Percentiles rank a stretch among this genome's conserved stretches.
Conservation (phyloP, 2,113 vertebrate species). For the Channa maculata region DNA sequence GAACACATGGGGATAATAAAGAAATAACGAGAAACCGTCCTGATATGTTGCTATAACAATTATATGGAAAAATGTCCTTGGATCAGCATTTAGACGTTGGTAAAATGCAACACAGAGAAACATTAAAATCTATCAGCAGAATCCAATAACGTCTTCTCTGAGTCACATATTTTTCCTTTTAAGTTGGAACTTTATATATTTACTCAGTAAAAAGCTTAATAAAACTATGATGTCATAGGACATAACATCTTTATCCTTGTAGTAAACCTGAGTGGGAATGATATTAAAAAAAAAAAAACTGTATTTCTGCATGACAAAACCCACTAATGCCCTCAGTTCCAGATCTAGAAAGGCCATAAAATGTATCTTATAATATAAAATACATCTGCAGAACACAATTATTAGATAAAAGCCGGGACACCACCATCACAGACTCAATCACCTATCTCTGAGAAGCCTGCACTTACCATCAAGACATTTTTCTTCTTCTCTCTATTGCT, state of each 20-base stretch:
- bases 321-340: neutral
- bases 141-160: neutral
- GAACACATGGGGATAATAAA: too few species aligned
- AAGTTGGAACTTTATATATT: neutral
- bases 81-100: too few species aligned
- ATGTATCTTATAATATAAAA: neutral
- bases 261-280: neutral
- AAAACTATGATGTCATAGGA: slow-evolving; percentile 15
- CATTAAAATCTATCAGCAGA: neutral
- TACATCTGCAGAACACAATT: neutral
- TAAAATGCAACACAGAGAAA: too few species aligned
- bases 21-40: too few species aligned
- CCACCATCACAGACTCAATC: slow-evolving; percentile 1
- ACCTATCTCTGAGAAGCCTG: slow-evolving; percentile 17
- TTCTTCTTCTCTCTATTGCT: neutral
- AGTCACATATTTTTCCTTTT: slow-evolving; percentile 8
- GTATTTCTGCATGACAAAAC: slow-evolving; percentile 15
- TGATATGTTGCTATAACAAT: too few species aligned
- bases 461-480: slow-evolving; percentile 15
- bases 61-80: too few species aligned
- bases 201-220: slow-evolving; percentile 21
- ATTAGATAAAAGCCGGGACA: neutral
- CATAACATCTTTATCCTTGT: neutral
- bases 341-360: neutral
- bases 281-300: neutral